Conservation (phyloP, 1,140 invertebrate genomes). For the Phortica variegata region DNA sequence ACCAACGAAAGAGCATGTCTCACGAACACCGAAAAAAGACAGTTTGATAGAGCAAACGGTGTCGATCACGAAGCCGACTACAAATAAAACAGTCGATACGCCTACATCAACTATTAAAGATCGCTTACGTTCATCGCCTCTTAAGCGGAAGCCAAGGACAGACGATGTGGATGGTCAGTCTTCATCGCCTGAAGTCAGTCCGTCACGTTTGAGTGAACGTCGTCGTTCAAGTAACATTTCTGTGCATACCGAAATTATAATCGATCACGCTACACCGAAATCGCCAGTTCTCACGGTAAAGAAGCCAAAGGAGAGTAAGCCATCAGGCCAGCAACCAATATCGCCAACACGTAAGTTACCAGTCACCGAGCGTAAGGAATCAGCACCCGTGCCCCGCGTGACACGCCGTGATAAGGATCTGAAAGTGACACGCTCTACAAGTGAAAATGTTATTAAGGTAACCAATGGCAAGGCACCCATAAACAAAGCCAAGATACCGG, state of each 20-base stretch:
- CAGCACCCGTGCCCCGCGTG: slow-evolving; percentile 43
- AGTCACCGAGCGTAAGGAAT: slow-evolving; percentile 49
- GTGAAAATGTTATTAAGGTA: slow-evolving; percentile 61
- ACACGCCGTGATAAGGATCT: slow-evolving; percentile 57
- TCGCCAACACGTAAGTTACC: slow-evolving; percentile 25
- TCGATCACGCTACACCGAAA: slow-evolving; percentile 40
- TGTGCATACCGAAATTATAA: slow-evolving; percentile 49
- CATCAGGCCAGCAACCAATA: background rate
- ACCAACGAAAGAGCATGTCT: slow-evolving; percentile 14
- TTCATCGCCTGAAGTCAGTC: slow-evolving; percentile 42
- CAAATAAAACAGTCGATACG: slow-evolving; percentile 11
- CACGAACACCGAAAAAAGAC: slow-evolving; percentile 20
- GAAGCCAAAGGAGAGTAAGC: slow-evolving; percentile 6
- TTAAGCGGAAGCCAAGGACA: slow-evolving; percentile 28
- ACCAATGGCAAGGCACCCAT: slow-evolving; percentile 45
- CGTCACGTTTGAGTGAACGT: slow-evolving; percentile 37
- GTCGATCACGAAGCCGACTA: slow-evolving; percentile 17
- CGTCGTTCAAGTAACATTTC: slow-evolving; percentile 52
- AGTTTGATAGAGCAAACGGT: slow-evolving; percentile 29
- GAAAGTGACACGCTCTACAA: slow-evolving; percentile 61
- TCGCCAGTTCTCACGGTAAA: slow-evolving; percentile 12
- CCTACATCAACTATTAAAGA: slow-evolving; percentile 37
- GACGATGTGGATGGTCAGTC: slow-evolving; percentile 37
- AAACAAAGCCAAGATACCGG: slow-evolving; percentile 44
- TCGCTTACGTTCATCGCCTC: slow-evolving; percentile 41